phyloP scores from a whole-genome alignment of 2,888 invertebrate species.

The Ernsta delagoae region DNA sequence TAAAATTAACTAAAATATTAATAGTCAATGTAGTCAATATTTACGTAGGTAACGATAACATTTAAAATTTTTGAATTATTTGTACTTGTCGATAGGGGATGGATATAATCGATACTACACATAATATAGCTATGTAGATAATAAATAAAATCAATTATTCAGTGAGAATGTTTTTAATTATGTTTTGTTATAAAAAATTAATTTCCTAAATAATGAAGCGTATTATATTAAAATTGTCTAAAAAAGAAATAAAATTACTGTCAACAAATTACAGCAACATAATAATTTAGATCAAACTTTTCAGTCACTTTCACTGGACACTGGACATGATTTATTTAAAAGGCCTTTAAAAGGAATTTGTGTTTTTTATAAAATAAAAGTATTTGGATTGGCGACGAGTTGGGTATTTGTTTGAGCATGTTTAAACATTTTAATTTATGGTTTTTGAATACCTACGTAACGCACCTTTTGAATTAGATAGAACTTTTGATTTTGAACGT shows the following conservation, averaged over 20 bases:
- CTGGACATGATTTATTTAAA: slow-evolving; percentile 15
- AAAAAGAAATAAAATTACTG: neutral
- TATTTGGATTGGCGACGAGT: slow-evolving; percentile 4
- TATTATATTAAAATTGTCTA: neutral
- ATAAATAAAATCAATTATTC: too few species aligned
- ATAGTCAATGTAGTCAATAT: too few species aligned
- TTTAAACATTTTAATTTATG: neutral
- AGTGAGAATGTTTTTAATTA: too few species aligned
- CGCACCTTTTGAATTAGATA: neutral
- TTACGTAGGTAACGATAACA: too few species aligned
- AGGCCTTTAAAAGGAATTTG: slow-evolving; percentile 18
- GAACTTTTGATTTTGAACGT: too few species aligned
- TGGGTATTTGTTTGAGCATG: neutral
- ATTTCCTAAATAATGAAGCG: too few species aligned
- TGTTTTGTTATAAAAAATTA: too few species aligned
- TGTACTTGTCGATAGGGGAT: too few species aligned
- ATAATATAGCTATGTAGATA: too few species aligned
- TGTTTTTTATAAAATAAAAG: slow-evolving; percentile 11
- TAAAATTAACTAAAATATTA: slow-evolving; percentile 5
- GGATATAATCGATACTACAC: too few species aligned
- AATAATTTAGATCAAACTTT: neutral
- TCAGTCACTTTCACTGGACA: slow-evolving; percentile 4
- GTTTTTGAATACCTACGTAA: neutral
- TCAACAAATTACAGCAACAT: neutral
- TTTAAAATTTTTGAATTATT: too few species aligned